A percentile compares a stretch with the other conserved stretches of the same genome.
These are phyloP conservation scores for Lissonota sp. DNA, from an alignment of 2,888 invertebrate species.

Conservation along the genomic window DNA sequence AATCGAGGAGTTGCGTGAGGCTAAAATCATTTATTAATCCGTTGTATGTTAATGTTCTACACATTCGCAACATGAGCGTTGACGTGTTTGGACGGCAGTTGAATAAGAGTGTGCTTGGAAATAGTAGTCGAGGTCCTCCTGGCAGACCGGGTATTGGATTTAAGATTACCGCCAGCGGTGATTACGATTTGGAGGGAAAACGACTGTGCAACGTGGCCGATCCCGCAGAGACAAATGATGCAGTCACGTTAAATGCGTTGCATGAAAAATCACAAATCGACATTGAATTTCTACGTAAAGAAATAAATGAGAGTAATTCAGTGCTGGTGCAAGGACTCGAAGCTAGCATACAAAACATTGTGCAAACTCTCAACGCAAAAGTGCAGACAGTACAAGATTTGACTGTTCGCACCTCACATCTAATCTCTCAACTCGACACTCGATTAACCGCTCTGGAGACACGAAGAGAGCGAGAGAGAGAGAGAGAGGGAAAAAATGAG, in stretches of 20 bases:
- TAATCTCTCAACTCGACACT: not conserved
- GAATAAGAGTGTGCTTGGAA: too few relatives aligned
- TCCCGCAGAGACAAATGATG: not conserved
- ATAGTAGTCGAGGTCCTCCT: not conserved
- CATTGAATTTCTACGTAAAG: not conserved
- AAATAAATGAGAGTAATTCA: not conserved
- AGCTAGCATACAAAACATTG: not conserved
- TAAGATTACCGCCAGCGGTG: conserved; percentile 1
- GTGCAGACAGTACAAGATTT: too few relatives aligned
- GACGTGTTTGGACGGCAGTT: conserved; percentile 35
- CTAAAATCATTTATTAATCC: conserved; percentile 64
- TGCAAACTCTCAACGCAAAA: not conserved
- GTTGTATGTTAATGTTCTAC: not conserved
- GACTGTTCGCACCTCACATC: too few relatives aligned
- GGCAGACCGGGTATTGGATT: too few relatives aligned
- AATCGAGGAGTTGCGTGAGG: conserved; percentile 63
- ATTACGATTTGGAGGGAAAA: not conserved
- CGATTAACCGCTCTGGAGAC: not conserved
- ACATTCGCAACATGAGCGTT: conserved; percentile 27
- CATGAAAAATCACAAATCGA: too few relatives aligned
- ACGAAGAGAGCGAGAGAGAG: too few relatives aligned
- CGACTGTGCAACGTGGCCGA: not conserved
- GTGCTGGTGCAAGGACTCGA: not conserved
- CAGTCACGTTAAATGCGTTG: not conserved
- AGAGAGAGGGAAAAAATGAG: too few relatives aligned